A percentile compares a stretch with the other conserved stretches of the same genome.
Evolutionary conservation across 2,113 vertebrate species (phyloP).

Genomic region (Natator depressus): DNA sequence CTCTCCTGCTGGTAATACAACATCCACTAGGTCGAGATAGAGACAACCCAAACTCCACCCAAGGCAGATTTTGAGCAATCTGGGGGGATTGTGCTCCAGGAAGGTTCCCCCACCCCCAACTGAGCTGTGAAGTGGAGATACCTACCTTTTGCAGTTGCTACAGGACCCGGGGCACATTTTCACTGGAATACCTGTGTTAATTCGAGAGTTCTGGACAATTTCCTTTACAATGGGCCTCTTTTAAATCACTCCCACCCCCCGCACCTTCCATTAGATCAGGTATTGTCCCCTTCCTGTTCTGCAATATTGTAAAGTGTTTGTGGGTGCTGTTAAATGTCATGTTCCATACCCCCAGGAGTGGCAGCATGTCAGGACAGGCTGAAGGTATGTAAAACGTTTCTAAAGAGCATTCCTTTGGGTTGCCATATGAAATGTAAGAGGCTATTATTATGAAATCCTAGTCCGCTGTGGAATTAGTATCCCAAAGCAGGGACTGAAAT

Average conservation of each 20-base stretch:
- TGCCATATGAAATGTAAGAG: slow-evolving; percentile 6
- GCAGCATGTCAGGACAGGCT: neutral
- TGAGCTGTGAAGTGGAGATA: neutral
- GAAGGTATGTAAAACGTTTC: neutral
- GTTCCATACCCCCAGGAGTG: neutral
- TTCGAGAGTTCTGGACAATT: accelerated
- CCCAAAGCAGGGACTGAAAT: slow-evolving; percentile 44
- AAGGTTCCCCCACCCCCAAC: accelerated
- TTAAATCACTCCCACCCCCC: neutral
- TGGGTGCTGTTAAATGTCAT: neutral
- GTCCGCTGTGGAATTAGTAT: slow-evolving; percentile 47
- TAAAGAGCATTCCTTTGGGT: slow-evolving; percentile 21
- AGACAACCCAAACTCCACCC: accelerated
- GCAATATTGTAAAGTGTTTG: neutral
- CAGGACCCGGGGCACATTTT: accelerated
- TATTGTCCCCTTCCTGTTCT: neutral
- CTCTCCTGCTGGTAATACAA: too few relatives aligned
- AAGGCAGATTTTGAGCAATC: neutral
- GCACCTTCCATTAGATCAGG: neutral
- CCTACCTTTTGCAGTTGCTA: neutral
- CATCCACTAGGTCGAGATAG: too few relatives aligned
- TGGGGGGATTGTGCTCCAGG: accelerated
- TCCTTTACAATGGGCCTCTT: neutral
- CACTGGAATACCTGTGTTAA: neutral
- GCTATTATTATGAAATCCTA: slow-evolving; percentile 54